phyloP scores from a whole-genome alignment of 2,113 vertebrate species.

The Copsychus sechellarum region DNA sequence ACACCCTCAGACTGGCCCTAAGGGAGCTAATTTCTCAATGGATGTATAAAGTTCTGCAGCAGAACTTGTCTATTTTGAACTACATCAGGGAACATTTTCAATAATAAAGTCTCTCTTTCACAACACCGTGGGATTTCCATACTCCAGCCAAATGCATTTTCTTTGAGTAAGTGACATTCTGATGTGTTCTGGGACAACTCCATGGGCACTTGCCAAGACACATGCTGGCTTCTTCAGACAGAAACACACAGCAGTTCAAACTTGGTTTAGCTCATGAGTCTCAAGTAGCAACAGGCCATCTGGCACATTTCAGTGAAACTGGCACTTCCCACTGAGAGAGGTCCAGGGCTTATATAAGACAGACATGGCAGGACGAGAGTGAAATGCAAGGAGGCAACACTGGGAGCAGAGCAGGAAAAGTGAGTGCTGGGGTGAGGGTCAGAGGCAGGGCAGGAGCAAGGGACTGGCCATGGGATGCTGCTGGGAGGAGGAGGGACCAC shows the following conservation, averaged over 20 bases:
- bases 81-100: not conserved
- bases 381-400: not conserved
- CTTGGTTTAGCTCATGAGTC: not conserved
- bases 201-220: not conserved
- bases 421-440: accelerated
- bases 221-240: slow-evolving; percentile 18
- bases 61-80: not conserved
- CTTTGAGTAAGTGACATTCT: not conserved
- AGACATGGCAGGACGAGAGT: not conserved
- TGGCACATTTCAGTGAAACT: not conserved
- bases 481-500: not conserved
- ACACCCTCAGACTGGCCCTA: not conserved
- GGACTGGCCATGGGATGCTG: not conserved
- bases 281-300: not conserved
- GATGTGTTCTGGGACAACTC: not conserved
- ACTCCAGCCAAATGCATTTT: not conserved
- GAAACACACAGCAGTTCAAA: not conserved
- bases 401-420: not conserved
- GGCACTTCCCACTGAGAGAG: not conserved
- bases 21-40: not conserved
- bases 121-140: not conserved
- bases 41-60: not conserved
- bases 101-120: not conserved
- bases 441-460: accelerated
- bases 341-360: not conserved